Evolutionary conservation across 2,888 invertebrate species (phyloP).

Genomic region (Acanthopleura granulata): DNA sequence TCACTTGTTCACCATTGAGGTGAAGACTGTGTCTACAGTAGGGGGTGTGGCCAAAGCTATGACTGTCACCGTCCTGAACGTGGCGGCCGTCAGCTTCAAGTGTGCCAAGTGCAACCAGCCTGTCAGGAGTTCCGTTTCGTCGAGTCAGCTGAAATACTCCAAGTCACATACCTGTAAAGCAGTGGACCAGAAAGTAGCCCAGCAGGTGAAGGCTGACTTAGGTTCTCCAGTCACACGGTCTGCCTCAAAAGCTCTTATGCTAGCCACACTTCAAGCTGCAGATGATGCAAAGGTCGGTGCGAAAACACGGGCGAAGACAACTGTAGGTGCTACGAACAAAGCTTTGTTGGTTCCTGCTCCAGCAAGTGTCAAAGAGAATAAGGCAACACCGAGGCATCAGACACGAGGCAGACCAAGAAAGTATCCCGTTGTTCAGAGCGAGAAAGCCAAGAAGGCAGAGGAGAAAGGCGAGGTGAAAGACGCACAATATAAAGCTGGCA

Average conservation of each 20-base stretch:
- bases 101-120: not conserved
- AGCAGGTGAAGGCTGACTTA: not conserved
- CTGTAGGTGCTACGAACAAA: not conserved
- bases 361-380: not conserved
- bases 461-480: not conserved
- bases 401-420: not conserved
- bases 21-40: not conserved
- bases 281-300: too few relatives aligned
- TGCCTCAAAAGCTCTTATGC: not conserved
- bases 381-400: not conserved
- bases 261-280: too few relatives aligned
- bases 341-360: not conserved
- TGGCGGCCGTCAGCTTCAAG: not conserved
- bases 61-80: slow-evolving; percentile 7
- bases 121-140: not conserved
- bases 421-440: not conserved
- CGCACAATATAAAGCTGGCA: not conserved
- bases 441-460: not conserved
- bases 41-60: slow-evolving; percentile 7
- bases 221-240: not conserved
- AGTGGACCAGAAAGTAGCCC: not conserved
- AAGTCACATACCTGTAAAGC: not conserved
- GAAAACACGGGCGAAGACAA: too few relatives aligned
- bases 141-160: not conserved
- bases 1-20: not conserved